These are phyloP conservation scores for Porphyrio hochstetteri DNA, from an alignment of 2,113 vertebrate genomes.

Conservation along the genomic window DNA sequence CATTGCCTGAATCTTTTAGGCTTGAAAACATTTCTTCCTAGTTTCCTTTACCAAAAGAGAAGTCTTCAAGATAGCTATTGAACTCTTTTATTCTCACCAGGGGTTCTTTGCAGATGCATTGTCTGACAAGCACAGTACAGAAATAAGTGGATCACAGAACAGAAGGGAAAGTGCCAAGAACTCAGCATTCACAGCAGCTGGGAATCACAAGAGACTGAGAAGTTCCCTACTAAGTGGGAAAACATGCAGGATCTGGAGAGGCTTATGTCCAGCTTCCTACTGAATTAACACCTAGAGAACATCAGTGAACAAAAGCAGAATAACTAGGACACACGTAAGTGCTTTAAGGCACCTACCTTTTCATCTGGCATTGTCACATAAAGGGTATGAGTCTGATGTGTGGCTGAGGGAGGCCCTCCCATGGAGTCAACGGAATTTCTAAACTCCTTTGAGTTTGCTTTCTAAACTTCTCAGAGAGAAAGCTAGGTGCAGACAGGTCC, in stretches of 20 bases:
- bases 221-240: background rate
- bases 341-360: background rate
- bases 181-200: background rate
- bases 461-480: too few relatives aligned
- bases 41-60: background rate
- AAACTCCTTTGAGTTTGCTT: too few relatives aligned
- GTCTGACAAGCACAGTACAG: background rate
- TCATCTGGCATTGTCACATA: fast-evolving
- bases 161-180: background rate
- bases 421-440: too few relatives aligned
- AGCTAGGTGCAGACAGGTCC: too few relatives aligned
- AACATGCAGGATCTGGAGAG: background rate
- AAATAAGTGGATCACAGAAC: background rate
- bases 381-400: too few relatives aligned
- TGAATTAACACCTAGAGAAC: background rate
- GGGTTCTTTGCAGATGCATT: background rate
- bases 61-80: background rate
- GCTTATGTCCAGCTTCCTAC: fast-evolving
- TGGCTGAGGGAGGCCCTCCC: too few relatives aligned
- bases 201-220: background rate
- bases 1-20: background rate
- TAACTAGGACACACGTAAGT: fast-evolving
- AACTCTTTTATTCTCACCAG: background rate
- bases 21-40: background rate
- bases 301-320: background rate